Evolutionary conservation across 2,113 vertebrate species (phyloP), one percentile per base, ranked within the genome.

Genomic region (Ramphastos sulfuratus): DNA sequence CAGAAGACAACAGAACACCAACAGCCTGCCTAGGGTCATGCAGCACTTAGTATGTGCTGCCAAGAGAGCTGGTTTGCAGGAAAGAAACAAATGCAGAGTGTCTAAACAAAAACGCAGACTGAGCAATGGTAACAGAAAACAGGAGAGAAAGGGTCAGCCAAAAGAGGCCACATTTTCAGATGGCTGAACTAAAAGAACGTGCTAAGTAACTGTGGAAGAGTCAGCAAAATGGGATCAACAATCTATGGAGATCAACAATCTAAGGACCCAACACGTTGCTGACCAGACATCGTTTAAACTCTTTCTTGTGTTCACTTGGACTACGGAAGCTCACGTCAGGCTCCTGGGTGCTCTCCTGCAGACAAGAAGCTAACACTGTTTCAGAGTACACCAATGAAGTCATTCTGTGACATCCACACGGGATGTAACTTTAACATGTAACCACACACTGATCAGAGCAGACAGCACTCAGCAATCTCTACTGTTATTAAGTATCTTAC

Each of bases 1-100:
- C 17, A 46, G 66, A 81, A 83, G 69, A 63, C 85, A 91, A 90
- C 48, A 56, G 86, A 91, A 85, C 35, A 89, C 74, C 74, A 96
- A 60, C 55, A 87, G 44, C 24, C 48, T 56, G 31, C 55, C 28
- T 33, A 42, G 71, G 74, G 78, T 63, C 58, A 56, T 10, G 55
- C 63, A 93, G 90, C 15, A 28, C 12, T 52, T 89, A 88, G 54
- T 82, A 80, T 77, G 65, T 92, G 89, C 48, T 82, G 89, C 84
- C 78, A 95, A 78, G 74, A 88, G 70, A 79, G 60, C 75, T 0
- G 21, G 54, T 70, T 69, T 87, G 61, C 55, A 83, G 87, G 77
- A 63, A 44, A 91, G 72, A 87, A 96, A 63, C 85, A 96, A 85
- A 90, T 80, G 76, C 33, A 48, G 3, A 5, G 3, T 72, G 55